phyloP scores from a whole-genome alignment of 2,797 vertebrate genomes.

The Petrocephalus sullivani region DNA sequence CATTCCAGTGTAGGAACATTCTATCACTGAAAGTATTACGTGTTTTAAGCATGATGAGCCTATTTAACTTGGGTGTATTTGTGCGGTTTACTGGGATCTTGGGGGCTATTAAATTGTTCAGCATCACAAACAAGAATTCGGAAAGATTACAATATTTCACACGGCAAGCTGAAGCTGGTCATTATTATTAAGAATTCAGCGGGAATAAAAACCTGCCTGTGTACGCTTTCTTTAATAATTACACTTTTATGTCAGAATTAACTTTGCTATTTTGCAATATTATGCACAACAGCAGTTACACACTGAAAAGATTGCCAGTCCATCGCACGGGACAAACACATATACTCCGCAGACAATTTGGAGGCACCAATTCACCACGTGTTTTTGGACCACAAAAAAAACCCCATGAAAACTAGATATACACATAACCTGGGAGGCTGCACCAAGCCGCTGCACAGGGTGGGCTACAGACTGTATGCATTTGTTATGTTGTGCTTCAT shows the following conservation, averaged over 20 bases:
- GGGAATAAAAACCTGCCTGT: neutral
- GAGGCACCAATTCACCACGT: neutral
- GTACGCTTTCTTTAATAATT: neutral
- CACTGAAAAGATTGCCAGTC: neutral
- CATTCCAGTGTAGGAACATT: neutral
- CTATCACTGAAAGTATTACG: neutral
- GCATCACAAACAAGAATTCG: neutral
- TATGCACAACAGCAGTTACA: neutral
- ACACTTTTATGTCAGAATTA: neutral
- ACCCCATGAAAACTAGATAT: neutral
- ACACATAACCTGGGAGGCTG: neutral
- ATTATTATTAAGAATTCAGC: slow-evolving; percentile 12
- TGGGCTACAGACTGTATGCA: neutral
- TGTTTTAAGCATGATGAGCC: neutral
- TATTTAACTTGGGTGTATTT: neutral
- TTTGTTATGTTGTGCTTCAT: neutral
- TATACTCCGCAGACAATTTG: neutral
- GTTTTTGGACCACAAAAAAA: neutral
- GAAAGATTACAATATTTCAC: neutral
- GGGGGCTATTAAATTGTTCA: neutral
- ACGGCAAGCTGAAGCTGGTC: neutral
- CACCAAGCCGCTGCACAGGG: neutral
- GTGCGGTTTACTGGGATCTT: neutral
- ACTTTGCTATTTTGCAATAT: neutral
- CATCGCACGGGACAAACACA: neutral